These are phyloP conservation scores for Chrysemys picta DNA, from an alignment of 2,113 vertebrate species.

Conservation along the genomic window DNA sequence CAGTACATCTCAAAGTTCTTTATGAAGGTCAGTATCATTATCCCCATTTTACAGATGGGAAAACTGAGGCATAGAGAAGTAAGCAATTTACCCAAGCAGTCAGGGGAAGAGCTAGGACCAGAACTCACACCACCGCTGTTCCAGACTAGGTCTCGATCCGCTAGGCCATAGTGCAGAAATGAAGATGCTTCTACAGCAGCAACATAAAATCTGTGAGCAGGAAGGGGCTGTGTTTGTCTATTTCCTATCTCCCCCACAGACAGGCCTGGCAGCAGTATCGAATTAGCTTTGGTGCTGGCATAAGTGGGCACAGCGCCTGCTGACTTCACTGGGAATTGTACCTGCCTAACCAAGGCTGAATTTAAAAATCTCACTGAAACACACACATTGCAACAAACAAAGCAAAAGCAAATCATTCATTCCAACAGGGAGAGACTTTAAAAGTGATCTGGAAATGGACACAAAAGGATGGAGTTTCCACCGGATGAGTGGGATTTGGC, in stretches of 20 bases:
- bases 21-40: not conserved
- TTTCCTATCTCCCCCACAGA: constrained; percentile 27
- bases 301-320: too few species aligned
- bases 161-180: too few species aligned
- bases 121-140: too few species aligned
- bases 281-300: too few species aligned
- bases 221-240: constrained; percentile 5
- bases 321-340: not conserved
- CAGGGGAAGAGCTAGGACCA: not conserved
- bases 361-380: not conserved
- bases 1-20: constrained; percentile 42
- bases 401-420: not conserved
- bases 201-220: not conserved
- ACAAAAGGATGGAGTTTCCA: not conserved
- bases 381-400: not conserved
- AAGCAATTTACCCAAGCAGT: not conserved
- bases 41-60: not conserved
- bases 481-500: not conserved
- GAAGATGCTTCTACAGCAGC: not conserved
- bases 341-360: not conserved
- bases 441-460: not conserved
- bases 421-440: not conserved
- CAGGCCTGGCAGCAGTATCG: too few species aligned
- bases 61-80: not conserved
- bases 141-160: too few species aligned